Conservation (phyloP, 2,113 vertebrate genomes). For the Prietella phreatophila region DNA sequence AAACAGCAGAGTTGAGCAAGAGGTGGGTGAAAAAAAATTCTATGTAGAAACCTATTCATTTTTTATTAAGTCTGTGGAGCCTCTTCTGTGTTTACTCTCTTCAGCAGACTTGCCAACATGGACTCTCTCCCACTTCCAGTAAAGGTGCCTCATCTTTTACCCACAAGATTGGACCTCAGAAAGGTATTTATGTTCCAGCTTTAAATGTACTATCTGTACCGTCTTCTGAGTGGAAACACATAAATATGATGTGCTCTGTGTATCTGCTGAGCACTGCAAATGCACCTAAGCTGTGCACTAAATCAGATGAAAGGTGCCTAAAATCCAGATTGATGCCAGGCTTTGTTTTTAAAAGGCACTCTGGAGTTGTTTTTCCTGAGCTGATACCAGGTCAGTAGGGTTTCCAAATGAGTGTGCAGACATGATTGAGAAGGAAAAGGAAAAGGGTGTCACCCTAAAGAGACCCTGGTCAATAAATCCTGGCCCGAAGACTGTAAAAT, state of each 20-base stretch:
- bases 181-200: conserved; percentile 32
- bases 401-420: conserved; percentile 22
- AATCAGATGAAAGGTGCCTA: background rate
- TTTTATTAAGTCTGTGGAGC: background rate
- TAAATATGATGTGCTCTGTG: background rate
- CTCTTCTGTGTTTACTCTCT: background rate
- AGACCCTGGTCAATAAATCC: conserved; percentile 34
- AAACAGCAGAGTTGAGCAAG: conserved; percentile 5
- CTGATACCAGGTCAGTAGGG: background rate
- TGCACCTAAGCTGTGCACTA: background rate
- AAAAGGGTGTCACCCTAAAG: conserved; percentile 23
- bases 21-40: background rate
- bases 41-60: background rate
- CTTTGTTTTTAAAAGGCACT: conserved; percentile 12
- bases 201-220: conserved; percentile 13
- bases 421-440: conserved; percentile 1
- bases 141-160: conserved; percentile 7
- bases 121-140: background rate
- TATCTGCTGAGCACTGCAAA: conserved; percentile 19
- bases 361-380: conserved; percentile 14
- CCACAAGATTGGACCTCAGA: background rate
- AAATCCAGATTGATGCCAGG: conserved; percentile 17
- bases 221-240: background rate
- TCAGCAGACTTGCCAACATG: background rate
- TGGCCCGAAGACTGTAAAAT: background rate